Base-by-base conservation (phyloP, 2,888 invertebrate species). In the Thereva unica region DNA sequence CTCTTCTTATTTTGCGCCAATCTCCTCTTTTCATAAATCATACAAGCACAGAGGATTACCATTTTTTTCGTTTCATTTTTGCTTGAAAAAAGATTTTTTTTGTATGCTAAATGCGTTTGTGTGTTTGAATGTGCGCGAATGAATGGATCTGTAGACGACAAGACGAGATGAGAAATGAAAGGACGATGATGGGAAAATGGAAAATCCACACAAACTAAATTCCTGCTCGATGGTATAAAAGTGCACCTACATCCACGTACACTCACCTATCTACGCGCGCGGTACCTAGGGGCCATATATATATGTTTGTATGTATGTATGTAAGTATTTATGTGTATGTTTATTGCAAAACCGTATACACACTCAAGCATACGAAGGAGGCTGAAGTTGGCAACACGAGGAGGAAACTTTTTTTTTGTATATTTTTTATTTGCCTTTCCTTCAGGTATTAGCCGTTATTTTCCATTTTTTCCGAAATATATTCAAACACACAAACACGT, bases 1-100 rank as follows among this genome's bases (percentile, higher is more conserved):
- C 34, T 56, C 41, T 65, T 47, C 40, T 40, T 59, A 65, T 55
- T 56, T 65, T 50, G 49, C 56, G 40, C 65, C 65, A 65, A 65
- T 65, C 55, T 65, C 65, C 65, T 56, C 49, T 56, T 65, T 65
- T 65, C 65, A 65, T 65, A 65, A 65, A 65, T 65, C 65, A 65
- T 65, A 64, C 47, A 52, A 45, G 64, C 54, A 23, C 45, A 34
- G 7, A 54, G 64, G 64, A 64, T 64, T 54, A 64, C 54, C 41
- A 50, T 8, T 40, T 49, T 63, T 59, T 37, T 40, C 38, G 23
- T 23, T 23, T 23, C 23, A 23, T 23, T 23, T 23, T 23, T 23
- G 1, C 23, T 23, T 23, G 2, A 23, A 23, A 23, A 23, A 23
- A 44, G 8, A 45, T 6, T 10, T 50, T 37, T 64, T 53, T 64